Conservation (phyloP, 2,113 vertebrate genomes). For the Thryonomys swinderianus region DNA sequence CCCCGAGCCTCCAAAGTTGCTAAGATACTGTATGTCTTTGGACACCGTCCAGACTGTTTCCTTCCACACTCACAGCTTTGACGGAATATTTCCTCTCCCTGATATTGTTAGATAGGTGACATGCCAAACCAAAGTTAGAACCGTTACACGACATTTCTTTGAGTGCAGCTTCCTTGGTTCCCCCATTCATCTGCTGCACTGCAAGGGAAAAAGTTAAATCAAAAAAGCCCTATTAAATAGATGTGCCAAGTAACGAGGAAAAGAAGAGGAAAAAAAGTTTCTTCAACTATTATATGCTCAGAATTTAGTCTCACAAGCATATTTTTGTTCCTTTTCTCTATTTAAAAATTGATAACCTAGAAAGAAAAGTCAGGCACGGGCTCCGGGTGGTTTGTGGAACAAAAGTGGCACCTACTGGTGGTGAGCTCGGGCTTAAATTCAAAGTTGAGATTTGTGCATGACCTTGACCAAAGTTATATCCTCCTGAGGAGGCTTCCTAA, state of each 20-base stretch:
- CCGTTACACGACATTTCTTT: conserved; percentile 82
- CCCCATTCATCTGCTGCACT: conserved; percentile 76
- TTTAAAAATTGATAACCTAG: conserved; percentile 87
- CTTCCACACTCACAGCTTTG: conserved; percentile 80
- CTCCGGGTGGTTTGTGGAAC: conserved; percentile 74
- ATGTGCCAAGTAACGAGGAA: conserved; percentile 78
- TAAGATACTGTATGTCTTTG: conserved; percentile 82
- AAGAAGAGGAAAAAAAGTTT: conserved; percentile 70
- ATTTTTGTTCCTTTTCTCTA: conserved; percentile 77
- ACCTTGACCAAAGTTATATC: conserved; percentile 83
- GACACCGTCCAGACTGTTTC: conserved; percentile 75
- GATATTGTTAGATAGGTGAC: conserved; percentile 78
- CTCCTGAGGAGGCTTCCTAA: conserved; percentile 78
- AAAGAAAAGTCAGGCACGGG: conserved; percentile 73
- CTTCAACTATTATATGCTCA: conserved; percentile 77
- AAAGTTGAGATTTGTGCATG: conserved; percentile 80
- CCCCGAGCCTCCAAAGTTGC: conserved; percentile 80
- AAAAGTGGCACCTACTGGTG: conserved; percentile 83
- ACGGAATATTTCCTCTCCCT: conserved; percentile 78
- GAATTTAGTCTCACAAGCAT: conserved; percentile 83
- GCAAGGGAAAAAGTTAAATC: conserved; percentile 84
- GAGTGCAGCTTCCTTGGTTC: conserved; percentile 77
- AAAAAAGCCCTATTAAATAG: conserved; percentile 79
- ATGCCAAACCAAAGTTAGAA: conserved; percentile 84
- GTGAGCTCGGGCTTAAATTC: conserved; percentile 74